These are phyloP conservation scores for Perodicticus potto DNA, from an alignment of 2,797 vertebrate species.

Conservation along the genomic window DNA sequence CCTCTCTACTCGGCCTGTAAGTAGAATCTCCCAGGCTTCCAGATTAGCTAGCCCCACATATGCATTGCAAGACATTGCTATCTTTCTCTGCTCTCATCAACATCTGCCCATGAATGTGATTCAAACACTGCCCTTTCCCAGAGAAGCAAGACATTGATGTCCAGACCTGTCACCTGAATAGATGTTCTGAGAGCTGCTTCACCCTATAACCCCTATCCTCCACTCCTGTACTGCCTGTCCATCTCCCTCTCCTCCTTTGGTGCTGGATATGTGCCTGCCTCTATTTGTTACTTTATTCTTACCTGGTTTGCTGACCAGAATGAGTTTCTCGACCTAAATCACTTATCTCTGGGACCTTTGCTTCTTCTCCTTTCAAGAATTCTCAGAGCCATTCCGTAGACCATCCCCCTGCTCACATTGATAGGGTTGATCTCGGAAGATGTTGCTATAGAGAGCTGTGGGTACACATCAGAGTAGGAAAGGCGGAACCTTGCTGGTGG, in stretches of 20 bases:
- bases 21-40: slow-evolving; percentile 80
- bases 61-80: not conserved
- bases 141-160: not conserved
- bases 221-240: not conserved
- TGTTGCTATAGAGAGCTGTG: not conserved
- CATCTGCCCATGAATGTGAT: slow-evolving; percentile 1
- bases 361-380: slow-evolving; percentile 22
- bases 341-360: not conserved
- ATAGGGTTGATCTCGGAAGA: not conserved
- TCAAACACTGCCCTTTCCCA: not conserved
- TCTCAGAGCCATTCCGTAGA: not conserved
- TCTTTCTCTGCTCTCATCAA: not conserved
- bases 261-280: not conserved
- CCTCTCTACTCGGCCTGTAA: slow-evolving; percentile 97
- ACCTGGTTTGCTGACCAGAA: not conserved
- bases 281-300: slow-evolving; percentile 36
- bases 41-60: not conserved
- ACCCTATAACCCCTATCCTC: no score
- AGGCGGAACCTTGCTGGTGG: not conserved
- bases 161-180: not conserved
- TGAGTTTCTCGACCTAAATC: slow-evolving; percentile 20
- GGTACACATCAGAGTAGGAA: not conserved
- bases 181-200: not conserved
- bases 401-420: not conserved
- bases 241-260: not conserved